A percentile compares a stretch with the other conserved stretches of the same genome.
These are phyloP conservation scores for Edolisoma coerulescens DNA, from an alignment of 2,113 vertebrate species.

Conservation along the genomic window DNA sequence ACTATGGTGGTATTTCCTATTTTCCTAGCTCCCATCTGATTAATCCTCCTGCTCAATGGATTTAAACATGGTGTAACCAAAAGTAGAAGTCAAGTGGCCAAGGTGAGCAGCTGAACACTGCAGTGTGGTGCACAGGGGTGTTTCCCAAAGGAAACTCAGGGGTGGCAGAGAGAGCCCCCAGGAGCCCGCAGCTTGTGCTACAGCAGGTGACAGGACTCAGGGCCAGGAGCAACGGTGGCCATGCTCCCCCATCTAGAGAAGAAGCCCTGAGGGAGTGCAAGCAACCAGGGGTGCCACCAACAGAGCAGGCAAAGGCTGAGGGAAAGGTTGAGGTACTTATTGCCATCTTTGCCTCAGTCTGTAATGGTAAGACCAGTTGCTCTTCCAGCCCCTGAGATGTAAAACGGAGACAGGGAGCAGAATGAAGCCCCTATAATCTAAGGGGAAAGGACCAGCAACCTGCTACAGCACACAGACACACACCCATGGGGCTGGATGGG, in stretches of 20 bases:
- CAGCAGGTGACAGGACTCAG: background rate
- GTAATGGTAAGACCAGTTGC: background rate
- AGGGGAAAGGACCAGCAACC: background rate
- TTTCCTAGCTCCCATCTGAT: background rate
- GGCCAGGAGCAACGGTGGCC: background rate
- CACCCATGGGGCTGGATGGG: background rate
- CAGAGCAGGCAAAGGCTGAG: background rate
- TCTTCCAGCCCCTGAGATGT: background rate
- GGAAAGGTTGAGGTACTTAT: background rate
- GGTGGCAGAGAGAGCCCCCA: background rate
- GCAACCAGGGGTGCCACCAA: background rate
- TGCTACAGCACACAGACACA: background rate
- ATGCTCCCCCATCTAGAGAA: background rate
- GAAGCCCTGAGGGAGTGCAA: background rate
- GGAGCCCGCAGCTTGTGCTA: fast-evolving
- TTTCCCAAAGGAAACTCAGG: background rate
- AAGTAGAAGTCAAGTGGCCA: background rate
- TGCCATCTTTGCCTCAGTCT: background rate
- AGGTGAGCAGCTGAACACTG: background rate
- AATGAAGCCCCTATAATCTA: background rate
- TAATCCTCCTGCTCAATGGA: background rate
- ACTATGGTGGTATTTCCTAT: background rate
- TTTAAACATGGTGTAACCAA: background rate
- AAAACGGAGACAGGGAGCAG: background rate
- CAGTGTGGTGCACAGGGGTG: background rate